Evolutionary conservation across 2,113 vertebrate genomes (phyloP), one percentile per base, ranked within the genome.

Genomic region (Chaetura pelagica): DNA sequence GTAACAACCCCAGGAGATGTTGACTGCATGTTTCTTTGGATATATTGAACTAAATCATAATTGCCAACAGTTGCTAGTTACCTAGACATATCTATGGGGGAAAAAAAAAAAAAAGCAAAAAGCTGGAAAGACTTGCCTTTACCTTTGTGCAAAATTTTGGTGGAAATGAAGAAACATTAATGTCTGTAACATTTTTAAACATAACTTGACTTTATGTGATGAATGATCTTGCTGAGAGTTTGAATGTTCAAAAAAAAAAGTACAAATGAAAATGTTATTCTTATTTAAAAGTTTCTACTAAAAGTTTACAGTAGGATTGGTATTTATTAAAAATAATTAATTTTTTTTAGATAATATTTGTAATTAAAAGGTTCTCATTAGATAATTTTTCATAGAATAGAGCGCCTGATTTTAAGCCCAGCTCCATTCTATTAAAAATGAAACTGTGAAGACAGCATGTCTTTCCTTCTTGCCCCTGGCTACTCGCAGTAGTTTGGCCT

Each of bases 321-420:
- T 90, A 73, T 86, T 69, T 80, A 84, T 74, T 92, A 27, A 84
- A 69, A 89, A 72, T 6, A 24, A 34, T 54, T 89, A 1, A 67
- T 72, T 92, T 87, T 90, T 90, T 75, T 18, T 89, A 81, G 6
- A 29, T 55, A 94, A 10, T 71, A 87, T 74, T 87, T 84, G 57
- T 82, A 84, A 84, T 85, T 62, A 90, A 63, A 88, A 68, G 21
- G 17, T 83, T 79, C 75, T 93, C 75, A 73, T 85, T 72, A 76
- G 32, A 76, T 90, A 54, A 15, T 29, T 42, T 42, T 42, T 42
- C 11, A 42, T 42, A 12, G 40, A 42, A 79, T 24, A 72, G 20
- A 76, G 4, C 2, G 2, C 42, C 51, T 64, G 52, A 74, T 91
- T 87, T 93, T 78, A 91, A 93, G 52, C 40, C 59, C 48, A 66